Conservation (phyloP, 2,888 invertebrate species). For the Gari tellinella region DNA sequence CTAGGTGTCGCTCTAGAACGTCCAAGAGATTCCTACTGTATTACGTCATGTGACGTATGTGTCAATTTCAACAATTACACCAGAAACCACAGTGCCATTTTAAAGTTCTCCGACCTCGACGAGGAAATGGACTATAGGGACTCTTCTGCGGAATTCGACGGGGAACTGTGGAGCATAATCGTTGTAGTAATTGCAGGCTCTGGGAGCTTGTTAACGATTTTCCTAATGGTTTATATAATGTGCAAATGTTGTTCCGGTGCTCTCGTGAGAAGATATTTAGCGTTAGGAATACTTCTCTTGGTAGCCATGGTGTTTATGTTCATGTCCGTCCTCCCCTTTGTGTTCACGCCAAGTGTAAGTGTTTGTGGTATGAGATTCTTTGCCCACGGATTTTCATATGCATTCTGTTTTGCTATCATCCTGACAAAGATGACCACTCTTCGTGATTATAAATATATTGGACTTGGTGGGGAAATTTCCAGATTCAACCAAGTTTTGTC, state of each 20-base stretch:
- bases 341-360: slow-evolving; percentile 82
- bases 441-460: slow-evolving; percentile 91
- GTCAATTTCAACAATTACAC: slow-evolving; percentile 35
- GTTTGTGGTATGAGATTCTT: slow-evolving; percentile 84
- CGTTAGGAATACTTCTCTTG: slow-evolving; percentile 84
- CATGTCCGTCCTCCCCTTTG: slow-evolving; percentile 84
- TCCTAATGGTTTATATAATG: slow-evolving; percentile 93
- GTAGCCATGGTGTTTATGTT: slow-evolving; percentile 83
- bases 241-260: slow-evolving; percentile 88
- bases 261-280: slow-evolving; percentile 69
- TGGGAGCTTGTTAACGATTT: slow-evolving; percentile 92
- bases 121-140: slow-evolving; percentile 55
- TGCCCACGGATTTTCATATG: slow-evolving; percentile 85
- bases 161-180: slow-evolving; percentile 92
- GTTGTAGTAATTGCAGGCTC: slow-evolving; percentile 92
- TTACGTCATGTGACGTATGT: slow-evolving; percentile 57
- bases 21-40: slow-evolving; percentile 45
- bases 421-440: slow-evolving; percentile 97
- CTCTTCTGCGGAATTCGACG: slow-evolving; percentile 63
- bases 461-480: slow-evolving; percentile 93
- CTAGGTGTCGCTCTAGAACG: slow-evolving; percentile 35
- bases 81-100: background rate
- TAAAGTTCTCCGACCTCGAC: slow-evolving; percentile 14
- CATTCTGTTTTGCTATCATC: slow-evolving; percentile 94
- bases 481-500: slow-evolving; percentile 91